phyloP scores from a whole-genome alignment of 1,140 invertebrate species.

The Zaprionus taronus region DNA sequence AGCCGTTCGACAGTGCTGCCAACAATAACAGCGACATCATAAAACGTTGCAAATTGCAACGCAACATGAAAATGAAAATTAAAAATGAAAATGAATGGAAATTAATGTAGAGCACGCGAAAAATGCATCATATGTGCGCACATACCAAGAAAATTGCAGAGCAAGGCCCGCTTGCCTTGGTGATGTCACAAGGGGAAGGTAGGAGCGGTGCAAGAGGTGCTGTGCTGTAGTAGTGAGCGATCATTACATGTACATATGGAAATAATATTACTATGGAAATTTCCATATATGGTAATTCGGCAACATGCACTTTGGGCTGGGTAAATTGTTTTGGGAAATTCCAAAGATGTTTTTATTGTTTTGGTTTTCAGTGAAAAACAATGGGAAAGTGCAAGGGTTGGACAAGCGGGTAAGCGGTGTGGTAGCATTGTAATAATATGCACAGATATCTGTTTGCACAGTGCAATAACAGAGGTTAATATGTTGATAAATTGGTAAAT shows the following conservation, averaged over 20 bases:
- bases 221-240: background rate
- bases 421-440: background rate
- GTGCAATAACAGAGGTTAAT: too few relatives aligned
- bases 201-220: background rate
- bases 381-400: background rate
- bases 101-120: slow-evolving; percentile 52
- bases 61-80: slow-evolving; percentile 32
- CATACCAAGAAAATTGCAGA: slow-evolving; percentile 60
- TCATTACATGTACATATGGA: background rate
- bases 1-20: slow-evolving; percentile 42
- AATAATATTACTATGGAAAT: slow-evolving; percentile 6
- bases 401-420: too few relatives aligned
- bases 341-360: background rate
- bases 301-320: background rate
- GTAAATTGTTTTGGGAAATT: slow-evolving; percentile 6
- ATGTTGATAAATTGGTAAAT: too few relatives aligned
- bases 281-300: slow-evolving; percentile 1
- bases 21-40: slow-evolving; percentile 33
- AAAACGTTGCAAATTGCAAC: background rate
- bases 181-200: background rate
- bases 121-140: slow-evolving; percentile 59
- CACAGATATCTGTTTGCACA: background rate
- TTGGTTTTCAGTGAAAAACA: background rate
- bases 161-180: slow-evolving; percentile 1
- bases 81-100: slow-evolving; percentile 45